phyloP scores from a whole-genome alignment of 1,140 invertebrate species.

The Ips typographus region DNA sequence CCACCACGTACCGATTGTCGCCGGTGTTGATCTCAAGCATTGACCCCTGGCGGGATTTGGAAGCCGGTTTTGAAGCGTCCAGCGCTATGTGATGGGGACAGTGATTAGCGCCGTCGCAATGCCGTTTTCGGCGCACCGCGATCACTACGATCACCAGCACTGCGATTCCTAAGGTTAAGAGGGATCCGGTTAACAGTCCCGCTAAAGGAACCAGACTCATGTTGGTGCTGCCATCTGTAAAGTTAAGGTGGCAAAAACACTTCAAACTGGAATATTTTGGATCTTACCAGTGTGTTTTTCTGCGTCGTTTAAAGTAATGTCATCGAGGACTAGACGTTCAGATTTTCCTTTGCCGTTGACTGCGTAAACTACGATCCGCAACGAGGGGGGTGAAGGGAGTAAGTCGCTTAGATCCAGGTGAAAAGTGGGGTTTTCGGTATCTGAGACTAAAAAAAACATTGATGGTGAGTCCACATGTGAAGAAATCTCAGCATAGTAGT shows the following conservation, averaged over 20 bases:
- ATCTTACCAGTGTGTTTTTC: slow-evolving; percentile 78
- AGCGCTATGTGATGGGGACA: slow-evolving; percentile 46
- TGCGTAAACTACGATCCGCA: slow-evolving; percentile 79
- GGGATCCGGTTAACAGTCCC: slow-evolving; percentile 60
- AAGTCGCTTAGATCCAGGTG: slow-evolving; percentile 59
- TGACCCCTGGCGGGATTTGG: slow-evolving; percentile 46
- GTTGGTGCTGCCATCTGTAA: slow-evolving; percentile 59
- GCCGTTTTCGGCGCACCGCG: slow-evolving; percentile 54
- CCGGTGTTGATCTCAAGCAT: slow-evolving; percentile 61
- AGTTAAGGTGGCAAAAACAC: background rate
- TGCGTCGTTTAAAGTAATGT: slow-evolving; percentile 82
- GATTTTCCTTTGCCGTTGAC: slow-evolving; percentile 85
- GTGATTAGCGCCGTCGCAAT: slow-evolving; percentile 45
- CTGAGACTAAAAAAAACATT: slow-evolving; percentile 31
- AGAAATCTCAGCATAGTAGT: too few species aligned
- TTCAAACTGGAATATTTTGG: background rate
- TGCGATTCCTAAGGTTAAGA: slow-evolving; percentile 63
- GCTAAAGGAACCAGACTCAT: slow-evolving; percentile 64
- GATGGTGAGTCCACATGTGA: background rate
- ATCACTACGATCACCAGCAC: slow-evolving; percentile 63
- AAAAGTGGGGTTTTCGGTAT: slow-evolving; percentile 64
- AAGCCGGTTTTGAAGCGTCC: slow-evolving; percentile 46
- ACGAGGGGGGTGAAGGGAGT: slow-evolving; percentile 55
- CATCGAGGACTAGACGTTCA: slow-evolving; percentile 76
- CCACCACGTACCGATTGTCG: slow-evolving; percentile 61